phyloP scores from a whole-genome alignment of 2,888 invertebrate species.

The Harpalus rubripes region DNA sequence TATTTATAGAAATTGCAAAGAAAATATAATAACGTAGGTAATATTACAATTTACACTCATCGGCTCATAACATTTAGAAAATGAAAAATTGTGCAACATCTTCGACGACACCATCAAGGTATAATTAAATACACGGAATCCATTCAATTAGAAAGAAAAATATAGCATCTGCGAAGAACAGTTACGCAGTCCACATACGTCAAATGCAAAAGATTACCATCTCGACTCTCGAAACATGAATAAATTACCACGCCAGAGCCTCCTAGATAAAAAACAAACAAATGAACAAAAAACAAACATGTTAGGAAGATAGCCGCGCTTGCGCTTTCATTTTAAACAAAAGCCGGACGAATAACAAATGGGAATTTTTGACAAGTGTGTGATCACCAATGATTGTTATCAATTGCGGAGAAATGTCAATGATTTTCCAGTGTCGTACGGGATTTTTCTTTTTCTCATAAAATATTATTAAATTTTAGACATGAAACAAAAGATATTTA shows the following conservation, averaged over 20 bases:
- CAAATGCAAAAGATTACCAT: conserved; percentile 14
- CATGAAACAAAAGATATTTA: too few species aligned
- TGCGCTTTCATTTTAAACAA: conserved; percentile 13
- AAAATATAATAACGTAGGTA: too few species aligned
- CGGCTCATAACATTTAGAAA: too few species aligned
- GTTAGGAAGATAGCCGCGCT: conserved; percentile 8
- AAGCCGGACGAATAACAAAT: conserved; percentile 27
- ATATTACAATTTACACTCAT: too few species aligned
- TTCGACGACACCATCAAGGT: not conserved
- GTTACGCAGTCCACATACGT: conserved; percentile 36
- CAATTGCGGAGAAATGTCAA: conserved; percentile 12
- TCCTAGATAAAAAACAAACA: conserved; percentile 18
- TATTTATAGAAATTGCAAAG: too few species aligned
- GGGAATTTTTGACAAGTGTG: conserved; percentile 9
- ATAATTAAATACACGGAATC: conserved; percentile 41
- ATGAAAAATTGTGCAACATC: not conserved
- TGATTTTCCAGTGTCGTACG: conserved; percentile 18
- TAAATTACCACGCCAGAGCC: conserved; percentile 17
- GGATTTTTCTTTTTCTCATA: not conserved
- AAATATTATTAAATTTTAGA: too few species aligned
- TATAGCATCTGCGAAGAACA: conserved; percentile 27
- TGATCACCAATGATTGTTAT: conserved; percentile 12
- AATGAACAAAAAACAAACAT: conserved; percentile 19
- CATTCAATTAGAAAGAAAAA: conserved; percentile 46
- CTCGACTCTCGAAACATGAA: conserved; percentile 17